A percentile compares a stretch with the other conserved stretches of the same genome.
These are phyloP conservation scores for Muschampia plurimacula DNA, from an alignment of 2,888 invertebrate genomes.

Conservation along the genomic window DNA sequence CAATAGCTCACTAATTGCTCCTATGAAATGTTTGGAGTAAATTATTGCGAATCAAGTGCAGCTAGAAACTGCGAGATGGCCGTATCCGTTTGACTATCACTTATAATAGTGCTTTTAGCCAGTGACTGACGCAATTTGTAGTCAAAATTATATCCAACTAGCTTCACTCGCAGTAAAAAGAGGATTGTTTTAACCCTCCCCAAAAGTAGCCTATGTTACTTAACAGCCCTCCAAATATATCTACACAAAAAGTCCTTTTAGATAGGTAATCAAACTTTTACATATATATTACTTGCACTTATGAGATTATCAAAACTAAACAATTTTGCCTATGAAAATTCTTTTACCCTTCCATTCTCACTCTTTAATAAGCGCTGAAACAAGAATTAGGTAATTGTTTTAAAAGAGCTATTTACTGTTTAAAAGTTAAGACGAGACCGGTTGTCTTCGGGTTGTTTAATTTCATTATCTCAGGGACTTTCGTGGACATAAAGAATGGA, in stretches of 20 bases:
- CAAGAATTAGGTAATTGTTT: conserved; percentile 8
- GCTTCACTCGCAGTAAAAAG: no score
- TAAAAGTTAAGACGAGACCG: not conserved
- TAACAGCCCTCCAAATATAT: no score
- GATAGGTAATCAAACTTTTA: no score
- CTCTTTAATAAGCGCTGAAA: not conserved
- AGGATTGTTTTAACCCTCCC: no score
- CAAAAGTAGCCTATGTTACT: no score
- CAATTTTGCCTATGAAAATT: not conserved
- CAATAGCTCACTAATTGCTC: conserved; percentile 1
- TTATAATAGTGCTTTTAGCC: not conserved
- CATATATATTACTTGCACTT: no score
- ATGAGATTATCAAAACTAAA: not conserved
- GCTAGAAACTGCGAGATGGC: not conserved
- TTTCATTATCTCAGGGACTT: conserved; percentile 6
- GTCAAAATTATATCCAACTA: no score
- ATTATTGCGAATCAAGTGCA: conserved; percentile 24
- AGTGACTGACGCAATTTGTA: no score
- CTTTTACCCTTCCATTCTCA: not conserved
- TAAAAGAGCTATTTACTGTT: conserved; percentile 16
- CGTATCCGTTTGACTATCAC: not conserved
- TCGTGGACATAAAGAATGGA: not conserved
- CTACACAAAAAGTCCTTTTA: no score
- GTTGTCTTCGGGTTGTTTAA: conserved; percentile 5
- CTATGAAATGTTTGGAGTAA: conserved; percentile 34